Evolutionary conservation across 2,888 invertebrate genomes (phyloP), one percentile per base, ranked within the genome.

Genomic region (Slavum lentiscoides): DNA sequence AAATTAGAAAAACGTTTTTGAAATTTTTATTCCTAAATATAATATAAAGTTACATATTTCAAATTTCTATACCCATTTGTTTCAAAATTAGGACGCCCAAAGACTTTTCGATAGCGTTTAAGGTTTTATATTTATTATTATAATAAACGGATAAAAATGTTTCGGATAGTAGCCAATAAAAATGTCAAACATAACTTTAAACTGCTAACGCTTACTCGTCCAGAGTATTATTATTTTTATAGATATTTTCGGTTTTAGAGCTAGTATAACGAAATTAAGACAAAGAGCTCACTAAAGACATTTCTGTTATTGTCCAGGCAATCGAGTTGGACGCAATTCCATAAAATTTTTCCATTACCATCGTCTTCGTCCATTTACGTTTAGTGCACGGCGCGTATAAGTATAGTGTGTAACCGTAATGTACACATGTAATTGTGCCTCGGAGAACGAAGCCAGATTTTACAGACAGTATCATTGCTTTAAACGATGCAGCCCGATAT

Each of bases 391-490:
- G 55, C 11, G 7, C 21, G 68, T 23, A 53, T 21, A 30, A 37
- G 53, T 19, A 19, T 23, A n/a, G n/a, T n/a, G n/a, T n/a, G n/a
- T n/a, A 49, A 53, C 23, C 30, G 19, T 17, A 19, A 53, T 23
- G 53, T 68, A 23, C 19, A 39, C 1, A 53, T 37, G 55, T 69
- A 55, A 69, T 69, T 69, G 55, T 37, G 55, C 69, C 13, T 62
- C n/a, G 15, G 62, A 62, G 23, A 30, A 62, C 17, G 30, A 30
- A 62, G 21, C 61, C 23, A 23, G 11, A 30, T 55, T 55, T 53
- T 53, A 69, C 37, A 37, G 37, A 55, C 30, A 69, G 37, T 55
- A 69, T 69, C 55, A 30, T n/a, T 55, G 69, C n/a, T 55, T n/a
- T 55, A 55, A 30, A 69, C 55, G 69, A n/a, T n/a, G n/a, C 19